Evolutionary conservation across 2,113 vertebrate species (phyloP), one percentile per base, ranked within the genome.

Genomic region (Lampris megalopsis): DNA sequence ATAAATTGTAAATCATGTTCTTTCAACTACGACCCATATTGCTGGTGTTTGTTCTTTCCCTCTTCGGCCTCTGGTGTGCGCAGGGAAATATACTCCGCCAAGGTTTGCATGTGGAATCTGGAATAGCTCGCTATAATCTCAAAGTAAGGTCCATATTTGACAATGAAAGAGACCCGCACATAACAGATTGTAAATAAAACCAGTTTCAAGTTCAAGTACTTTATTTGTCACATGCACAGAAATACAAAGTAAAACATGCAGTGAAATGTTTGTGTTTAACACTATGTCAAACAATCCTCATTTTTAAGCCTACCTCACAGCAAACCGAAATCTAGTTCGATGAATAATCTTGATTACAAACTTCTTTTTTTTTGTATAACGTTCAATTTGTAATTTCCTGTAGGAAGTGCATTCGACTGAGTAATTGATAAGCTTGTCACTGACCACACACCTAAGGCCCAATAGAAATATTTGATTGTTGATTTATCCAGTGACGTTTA

Each of bases 371-470:
- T 56, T 84, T 41, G 6, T n/a, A 13, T 5, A 4, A 1, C 9
- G 4, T 60, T 40, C 2, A 1, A 41, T 8, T 61, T 80, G 48
- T 78, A 79, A 88, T 91, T 86, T 90, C 80, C 85, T 75, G 37
- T 4, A 81, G 80, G 71, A 83, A 81, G 66, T 79, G 36, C 4
- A 2, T 70, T 13, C 67, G 58, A 77, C 66, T 62, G 68, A 70
- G 43, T 49, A 65, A 47, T 6, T 80, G 69, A 85, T 77, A 81
- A 70, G 24, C 50, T 52, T 40, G 70, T 78, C 65, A 40, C 63
- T 59, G 53, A 68, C 38, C 48, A 63, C 71, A 65, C 63, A 75
- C 2, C 38, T 68, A 64, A 58, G 78, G 66, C 36, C 40, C 9
- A 60, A 11, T 9, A 45, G 53, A 6, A 37, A 37, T 54, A 13